These are phyloP conservation scores for Malurus alboscapulatus DNA, from an alignment of 2,113 vertebrate genomes.

Conservation along the genomic window DNA sequence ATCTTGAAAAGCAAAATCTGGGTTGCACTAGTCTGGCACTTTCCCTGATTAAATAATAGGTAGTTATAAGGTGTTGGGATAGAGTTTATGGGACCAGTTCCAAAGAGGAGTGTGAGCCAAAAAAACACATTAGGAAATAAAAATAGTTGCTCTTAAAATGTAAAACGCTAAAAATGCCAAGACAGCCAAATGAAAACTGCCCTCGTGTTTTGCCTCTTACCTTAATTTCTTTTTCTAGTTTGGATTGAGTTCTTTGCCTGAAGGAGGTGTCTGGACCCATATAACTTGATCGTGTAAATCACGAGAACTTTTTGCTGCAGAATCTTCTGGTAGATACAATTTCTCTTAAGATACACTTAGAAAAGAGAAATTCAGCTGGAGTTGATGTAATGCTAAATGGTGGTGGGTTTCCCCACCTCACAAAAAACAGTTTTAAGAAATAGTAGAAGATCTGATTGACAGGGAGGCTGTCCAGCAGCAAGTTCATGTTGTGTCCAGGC, in stretches of 20 bases:
- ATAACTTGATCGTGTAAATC: neutral
- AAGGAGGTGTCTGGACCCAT: neutral
- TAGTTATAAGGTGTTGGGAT: neutral
- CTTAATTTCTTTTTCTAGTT: neutral
- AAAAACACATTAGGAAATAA: neutral
- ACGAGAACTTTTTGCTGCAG: neutral
- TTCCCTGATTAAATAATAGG: neutral
- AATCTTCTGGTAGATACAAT: neutral
- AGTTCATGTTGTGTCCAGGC: fast-evolving
- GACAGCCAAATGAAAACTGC: neutral
- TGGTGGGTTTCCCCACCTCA: neutral
- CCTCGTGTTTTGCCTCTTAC: too few relatives aligned
- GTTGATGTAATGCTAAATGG: neutral
- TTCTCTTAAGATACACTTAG: neutral
- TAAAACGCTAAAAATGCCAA: neutral
- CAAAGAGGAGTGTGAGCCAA: neutral
- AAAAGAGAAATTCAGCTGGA: neutral
- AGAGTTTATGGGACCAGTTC: neutral
- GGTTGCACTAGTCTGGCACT: neutral
- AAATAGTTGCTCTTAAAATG: neutral
- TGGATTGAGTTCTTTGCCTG: neutral
- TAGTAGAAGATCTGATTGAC: neutral
- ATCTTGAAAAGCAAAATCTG: neutral
- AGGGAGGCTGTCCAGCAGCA: neutral
- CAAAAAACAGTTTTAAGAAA: neutral